Base-by-base conservation (phyloP, 1,140 invertebrate species). In the Calephelis nemesis region DNA sequence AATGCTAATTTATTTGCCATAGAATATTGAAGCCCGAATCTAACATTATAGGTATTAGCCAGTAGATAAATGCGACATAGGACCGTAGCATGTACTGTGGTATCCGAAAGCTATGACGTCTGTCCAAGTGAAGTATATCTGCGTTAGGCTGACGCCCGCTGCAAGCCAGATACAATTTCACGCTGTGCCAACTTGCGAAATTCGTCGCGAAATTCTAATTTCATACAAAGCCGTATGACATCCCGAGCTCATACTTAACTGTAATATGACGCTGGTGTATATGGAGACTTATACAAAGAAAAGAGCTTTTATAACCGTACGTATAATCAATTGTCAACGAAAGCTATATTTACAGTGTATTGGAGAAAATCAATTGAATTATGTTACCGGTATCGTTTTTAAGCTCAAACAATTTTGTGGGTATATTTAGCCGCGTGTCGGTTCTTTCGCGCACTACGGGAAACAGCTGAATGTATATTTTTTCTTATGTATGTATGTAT, bases 101-200 rank as follows among this genome's bases (percentile, higher is more conserved):
- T 77, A 79, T 82, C 77, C 70, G 68, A 63, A 80, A 82, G 72
- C 82, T 85, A 84, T 86, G 85, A 85, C 77, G 75, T 77, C 81
- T 85, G 79, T 86, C 78, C 76, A 74, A 78, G 74, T 70, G 68
- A 82, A 77, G 77, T 83, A 84, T 83, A 76, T 78, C 79, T 76
- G 74, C 79, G 80, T 87, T 82, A 88, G 84, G 79, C 81, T 84
- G 84, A 79, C 76, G 80, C 74, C 67, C 75, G 78, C 73, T 83
- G 81, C 81, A 79, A 81, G 83, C 78, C 79, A 82, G 86, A 84
- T 81, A 88, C 86, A 88, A 88, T 88, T 88, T 88, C 86, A 88
- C 86, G 86, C 81, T 81, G 80, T 80, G 85, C 81, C 82, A 87
- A 87, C 83, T 87, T 85, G 84, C 81, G 77, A 79, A 88, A 87